These are phyloP conservation scores for Pocillopora verrucosa DNA, from an alignment of 64 coral and sea anemone genomes.

Conservation along the genomic window DNA sequence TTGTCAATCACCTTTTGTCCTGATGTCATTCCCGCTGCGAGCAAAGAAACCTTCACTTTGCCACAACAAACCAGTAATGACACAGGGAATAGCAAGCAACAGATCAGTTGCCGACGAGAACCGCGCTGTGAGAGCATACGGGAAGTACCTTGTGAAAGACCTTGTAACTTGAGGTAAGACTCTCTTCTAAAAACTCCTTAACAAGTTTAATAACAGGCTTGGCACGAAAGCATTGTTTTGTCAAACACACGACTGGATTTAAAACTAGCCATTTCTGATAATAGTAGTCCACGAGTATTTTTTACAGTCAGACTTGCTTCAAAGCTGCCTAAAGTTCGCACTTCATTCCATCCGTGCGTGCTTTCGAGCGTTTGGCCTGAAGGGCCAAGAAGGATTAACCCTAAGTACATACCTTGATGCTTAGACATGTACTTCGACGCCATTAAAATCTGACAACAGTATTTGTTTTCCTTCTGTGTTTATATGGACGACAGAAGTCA, in stretches of 20 bases:
- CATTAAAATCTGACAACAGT: not conserved
- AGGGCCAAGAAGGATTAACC: not conserved
- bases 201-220: conserved; percentile 3
- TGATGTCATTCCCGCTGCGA: not conserved
- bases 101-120: not conserved
- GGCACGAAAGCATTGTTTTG: conserved; percentile 12
- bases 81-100: not conserved
- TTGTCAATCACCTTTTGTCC: conserved; percentile 40
- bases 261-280: not conserved
- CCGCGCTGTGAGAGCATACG: not conserved
- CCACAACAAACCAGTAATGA: conserved; percentile 13
- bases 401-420: not conserved
- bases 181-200: not conserved
- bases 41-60: not conserved
- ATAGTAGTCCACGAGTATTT: not conserved
- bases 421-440: not conserved
- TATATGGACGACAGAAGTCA: conserved; percentile 17
- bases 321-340: not conserved
- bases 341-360: not conserved
- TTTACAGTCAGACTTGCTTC: not conserved
- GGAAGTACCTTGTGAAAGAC: not conserved
- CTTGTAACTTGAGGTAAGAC: not conserved
- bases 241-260: conserved; percentile 1
- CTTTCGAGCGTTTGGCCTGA: not conserved
- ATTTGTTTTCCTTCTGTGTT: conserved; percentile 17